Evolutionary conservation across 2,888 invertebrate species (phyloP), one percentile per base, ranked within the genome.

Genomic region (Tenodera sinensis): DNA sequence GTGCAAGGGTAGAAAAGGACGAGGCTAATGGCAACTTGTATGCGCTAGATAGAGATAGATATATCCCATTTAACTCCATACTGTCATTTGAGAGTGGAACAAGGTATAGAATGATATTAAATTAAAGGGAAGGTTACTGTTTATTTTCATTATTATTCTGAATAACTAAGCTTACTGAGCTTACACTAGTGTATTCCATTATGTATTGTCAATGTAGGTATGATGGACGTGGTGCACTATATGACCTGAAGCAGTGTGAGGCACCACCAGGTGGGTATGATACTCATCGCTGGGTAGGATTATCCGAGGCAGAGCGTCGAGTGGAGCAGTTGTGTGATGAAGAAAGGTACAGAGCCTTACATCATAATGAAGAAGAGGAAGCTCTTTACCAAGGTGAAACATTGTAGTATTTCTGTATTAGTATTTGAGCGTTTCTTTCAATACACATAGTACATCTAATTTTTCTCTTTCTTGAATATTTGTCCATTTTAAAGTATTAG

Each of bases 251-350:
- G 88, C 94, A 95, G 54, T 96, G 96, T 93, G 98, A 98, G 93
- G 96, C 97, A 71, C 96, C 96, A 88, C 94, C 96, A 9, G 97
- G 97, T 91, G 97, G 97, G 91, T 95, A 94, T 91, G 95, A 95
- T 92, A 93, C 94, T 83, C 94, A 91, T 91, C 92, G 87, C 92
- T 94, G 95, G 85, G 94, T 95, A 90, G 95, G 95, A 92, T 94
- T 97, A 88, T 96, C 96, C 85, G 95, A 95, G 91, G 96, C 96
- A 85, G 97, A 98, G 93, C 94, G 95, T 91, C 96, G 96, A 90
- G 96, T 98, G 91, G 99, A 99, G 93, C 96, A 97, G 92, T 94
- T 98, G 89, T 99, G 99, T 93, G 99, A 99, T 93, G 97, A 98
- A 93, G 99, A 99, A 94, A 95, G 99, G 85, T 99, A 98, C 94